Conservation (phyloP, 1,140 invertebrate genomes). For the Drosophila ogumai region DNA sequence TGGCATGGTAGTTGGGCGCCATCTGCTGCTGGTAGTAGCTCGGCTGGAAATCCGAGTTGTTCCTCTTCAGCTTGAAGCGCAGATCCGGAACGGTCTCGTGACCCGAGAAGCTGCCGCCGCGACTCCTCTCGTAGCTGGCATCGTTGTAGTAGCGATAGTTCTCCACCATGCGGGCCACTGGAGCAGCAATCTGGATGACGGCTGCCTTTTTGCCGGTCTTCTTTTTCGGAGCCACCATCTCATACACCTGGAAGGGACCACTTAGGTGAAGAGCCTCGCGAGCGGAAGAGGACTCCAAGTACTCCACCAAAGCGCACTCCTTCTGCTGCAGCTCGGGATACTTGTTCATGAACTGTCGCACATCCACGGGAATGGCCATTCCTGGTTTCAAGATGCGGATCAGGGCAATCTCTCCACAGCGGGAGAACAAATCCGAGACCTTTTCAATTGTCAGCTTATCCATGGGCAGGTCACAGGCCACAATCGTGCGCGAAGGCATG, state of each 20-base stretch:
- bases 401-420: constrained; percentile 94
- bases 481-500: constrained; percentile 94
- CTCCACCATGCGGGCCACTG: constrained; percentile 82
- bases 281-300: constrained; percentile 93
- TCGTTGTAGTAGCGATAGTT: constrained; percentile 83
- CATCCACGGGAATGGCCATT: constrained; percentile 94
- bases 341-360: constrained; percentile 94
- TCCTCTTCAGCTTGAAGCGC: constrained; percentile 78
- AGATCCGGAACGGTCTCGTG: constrained; percentile 70
- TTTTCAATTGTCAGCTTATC: constrained; percentile 94
- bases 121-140: constrained; percentile 72
- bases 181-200: constrained; percentile 73
- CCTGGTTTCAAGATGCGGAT: constrained; percentile 94
- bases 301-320: constrained; percentile 95
- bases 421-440: constrained; percentile 94
- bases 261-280: constrained; percentile 90
- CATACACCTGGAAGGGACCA: constrained; percentile 77
- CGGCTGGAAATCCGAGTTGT: constrained; percentile 80
- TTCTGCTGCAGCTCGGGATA: constrained; percentile 94
- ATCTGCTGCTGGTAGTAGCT: constrained; percentile 61
- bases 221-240: constrained; percentile 84
- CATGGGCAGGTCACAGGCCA: constrained; percentile 93
- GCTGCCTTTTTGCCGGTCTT: constrained; percentile 84
- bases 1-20: constrained; percentile 39
- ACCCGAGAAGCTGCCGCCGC: constrained; percentile 80